Conservation (phyloP, 2,888 invertebrate species). For the Gonocerus acuteangulatus region DNA sequence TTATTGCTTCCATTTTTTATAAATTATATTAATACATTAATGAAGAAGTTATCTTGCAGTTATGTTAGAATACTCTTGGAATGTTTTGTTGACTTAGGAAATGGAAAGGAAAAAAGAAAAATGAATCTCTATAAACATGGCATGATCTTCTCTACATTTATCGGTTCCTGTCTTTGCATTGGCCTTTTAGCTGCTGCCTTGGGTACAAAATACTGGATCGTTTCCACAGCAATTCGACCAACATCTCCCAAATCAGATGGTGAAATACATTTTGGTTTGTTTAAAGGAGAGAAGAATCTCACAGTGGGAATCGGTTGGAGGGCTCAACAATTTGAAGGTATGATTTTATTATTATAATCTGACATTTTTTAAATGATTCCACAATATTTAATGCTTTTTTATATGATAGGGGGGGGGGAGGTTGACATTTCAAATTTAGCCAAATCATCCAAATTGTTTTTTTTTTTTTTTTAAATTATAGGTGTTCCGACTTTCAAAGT, state of each 20-base stretch:
- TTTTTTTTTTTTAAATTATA: too few species aligned
- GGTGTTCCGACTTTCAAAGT: too few species aligned
- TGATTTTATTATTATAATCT: slow-evolving; percentile 41
- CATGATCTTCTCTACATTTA: slow-evolving; percentile 74
- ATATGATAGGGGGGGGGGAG: too few species aligned
- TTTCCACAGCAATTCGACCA: slow-evolving; percentile 61
- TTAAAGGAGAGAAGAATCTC: slow-evolving; percentile 74
- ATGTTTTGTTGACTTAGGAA: slow-evolving; percentile 19
- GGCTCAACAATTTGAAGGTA: slow-evolving; percentile 67
- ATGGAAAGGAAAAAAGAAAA: slow-evolving; percentile 32
- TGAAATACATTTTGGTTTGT: slow-evolving; percentile 73
- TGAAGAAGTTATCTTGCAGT: too few species aligned
- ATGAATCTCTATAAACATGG: slow-evolving; percentile 66
- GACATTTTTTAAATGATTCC: too few species aligned
- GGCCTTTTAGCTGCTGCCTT: slow-evolving; percentile 72
- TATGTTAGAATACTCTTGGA: too few species aligned
- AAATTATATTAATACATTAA: too few species aligned
- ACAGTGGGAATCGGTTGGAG: slow-evolving; percentile 77
- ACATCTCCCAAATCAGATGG: slow-evolving; percentile 54
- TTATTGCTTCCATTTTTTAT: too few species aligned
- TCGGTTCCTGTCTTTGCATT: slow-evolving; percentile 67
- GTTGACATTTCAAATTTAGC: too few species aligned
- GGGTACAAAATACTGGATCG: slow-evolving; percentile 74
- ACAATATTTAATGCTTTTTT: too few species aligned
- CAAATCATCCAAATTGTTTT: too few species aligned